Conservation (phyloP, 2,113 vertebrate genomes). For the Probosciger aterrimus region DNA sequence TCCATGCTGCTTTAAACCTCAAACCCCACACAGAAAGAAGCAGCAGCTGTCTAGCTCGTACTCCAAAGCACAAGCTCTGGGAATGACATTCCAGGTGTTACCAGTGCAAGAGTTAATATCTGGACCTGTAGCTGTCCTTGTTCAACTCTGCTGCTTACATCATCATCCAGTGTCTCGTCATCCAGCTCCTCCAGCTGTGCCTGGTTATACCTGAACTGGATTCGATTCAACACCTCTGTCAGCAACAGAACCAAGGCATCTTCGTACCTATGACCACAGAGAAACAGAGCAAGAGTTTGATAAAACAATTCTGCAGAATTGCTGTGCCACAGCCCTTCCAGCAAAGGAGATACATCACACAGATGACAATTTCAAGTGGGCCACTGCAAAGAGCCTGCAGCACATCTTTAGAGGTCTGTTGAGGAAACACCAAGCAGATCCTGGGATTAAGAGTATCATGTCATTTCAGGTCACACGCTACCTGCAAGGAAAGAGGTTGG, state of each 20-base stretch:
- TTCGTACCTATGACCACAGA: constrained; percentile 83
- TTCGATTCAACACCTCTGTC: constrained; percentile 91
- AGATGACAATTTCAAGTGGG: neutral
- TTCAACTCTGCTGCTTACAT: constrained; percentile 79
- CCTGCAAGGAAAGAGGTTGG: neutral
- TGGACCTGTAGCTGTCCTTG: neutral
- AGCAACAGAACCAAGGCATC: constrained; percentile 91
- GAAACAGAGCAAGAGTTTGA: neutral
- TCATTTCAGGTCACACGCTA: neutral
- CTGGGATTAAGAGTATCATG: neutral
- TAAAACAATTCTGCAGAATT: neutral
- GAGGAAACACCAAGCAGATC: neutral
- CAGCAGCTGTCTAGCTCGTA: neutral
- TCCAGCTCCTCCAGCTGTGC: constrained; percentile 96
- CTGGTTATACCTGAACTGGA: constrained; percentile 98
- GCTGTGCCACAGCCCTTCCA: neutral
- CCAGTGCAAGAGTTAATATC: neutral
- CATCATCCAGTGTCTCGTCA: constrained; percentile 95
- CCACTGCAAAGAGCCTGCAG: neutral
- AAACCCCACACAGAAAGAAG: neutral
- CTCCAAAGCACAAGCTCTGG: neutral
- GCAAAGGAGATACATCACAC: rapidly evolving
- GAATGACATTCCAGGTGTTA: neutral
- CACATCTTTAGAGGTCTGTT: neutral
- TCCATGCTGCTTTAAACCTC: neutral